Percentiles rank a stretch among this genome's conserved stretches.
phyloP scores from a whole-genome alignment of 1,140 invertebrate species.

The Leptonema lineaticorne region DNA sequence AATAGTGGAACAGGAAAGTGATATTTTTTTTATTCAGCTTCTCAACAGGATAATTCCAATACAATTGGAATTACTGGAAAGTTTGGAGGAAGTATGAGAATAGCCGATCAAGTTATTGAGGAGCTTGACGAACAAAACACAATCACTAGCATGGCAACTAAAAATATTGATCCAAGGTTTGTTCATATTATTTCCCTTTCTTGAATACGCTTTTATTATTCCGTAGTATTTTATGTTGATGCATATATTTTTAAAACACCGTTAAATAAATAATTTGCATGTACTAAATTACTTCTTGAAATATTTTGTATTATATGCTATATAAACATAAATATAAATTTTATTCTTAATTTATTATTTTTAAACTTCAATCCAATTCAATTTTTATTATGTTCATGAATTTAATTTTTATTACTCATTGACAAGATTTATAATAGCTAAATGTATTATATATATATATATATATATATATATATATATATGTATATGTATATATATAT shows the following conservation, averaged over 20 bases:
- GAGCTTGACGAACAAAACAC: slow-evolving; percentile 81
- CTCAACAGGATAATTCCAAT: background rate
- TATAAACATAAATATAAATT: background rate
- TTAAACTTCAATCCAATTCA: too few relatives aligned
- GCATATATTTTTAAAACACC: too few relatives aligned
- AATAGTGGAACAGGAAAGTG: background rate
- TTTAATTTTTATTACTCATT: too few relatives aligned
- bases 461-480: too few relatives aligned
- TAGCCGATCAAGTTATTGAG: slow-evolving; percentile 75
- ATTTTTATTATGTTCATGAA: too few relatives aligned
- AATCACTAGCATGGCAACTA: slow-evolving; percentile 66
- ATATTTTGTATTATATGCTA: background rate
- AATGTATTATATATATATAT: too few relatives aligned
- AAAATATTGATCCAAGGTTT: slow-evolving; percentile 52
- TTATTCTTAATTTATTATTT: too few relatives aligned
- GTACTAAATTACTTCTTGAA: background rate
- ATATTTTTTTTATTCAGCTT: background rate
- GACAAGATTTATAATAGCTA: too few relatives aligned
- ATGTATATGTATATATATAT: too few relatives aligned
- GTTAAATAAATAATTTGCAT: background rate
- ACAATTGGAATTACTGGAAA: slow-evolving; percentile 4
- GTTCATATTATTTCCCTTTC: too few relatives aligned
- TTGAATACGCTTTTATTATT: too few relatives aligned
- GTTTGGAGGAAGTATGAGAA: slow-evolving; percentile 64
- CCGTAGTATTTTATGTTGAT: too few relatives aligned